Percentiles rank a stretch among this genome's conserved stretches.
Evolutionary conservation across 2,888 invertebrate species (phyloP).

Genomic region (Pinctada fucata): DNA sequence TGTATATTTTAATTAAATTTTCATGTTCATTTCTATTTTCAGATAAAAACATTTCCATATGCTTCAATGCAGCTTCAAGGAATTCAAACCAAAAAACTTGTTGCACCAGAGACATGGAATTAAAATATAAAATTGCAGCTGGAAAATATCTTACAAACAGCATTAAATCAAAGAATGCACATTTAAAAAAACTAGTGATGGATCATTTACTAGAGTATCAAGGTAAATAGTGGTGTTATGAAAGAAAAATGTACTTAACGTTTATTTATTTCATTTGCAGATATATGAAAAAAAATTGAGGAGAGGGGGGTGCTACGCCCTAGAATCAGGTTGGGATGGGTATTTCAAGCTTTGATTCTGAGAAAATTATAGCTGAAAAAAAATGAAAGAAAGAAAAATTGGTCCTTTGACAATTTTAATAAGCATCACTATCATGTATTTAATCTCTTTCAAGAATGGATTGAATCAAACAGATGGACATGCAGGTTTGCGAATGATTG

Average conservation of each 20-base stretch:
- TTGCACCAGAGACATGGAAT: constrained; percentile 53
- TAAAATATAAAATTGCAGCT: constrained; percentile 51
- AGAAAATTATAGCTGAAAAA: no score
- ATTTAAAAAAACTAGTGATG: constrained; percentile 52
- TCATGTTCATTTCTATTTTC: background rate
- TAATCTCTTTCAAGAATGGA: no score
- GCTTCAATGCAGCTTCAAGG: constrained; percentile 31
- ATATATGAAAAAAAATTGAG: no score
- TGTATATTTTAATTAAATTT: no score
- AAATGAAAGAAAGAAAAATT: no score
- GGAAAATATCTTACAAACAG: constrained; percentile 52
- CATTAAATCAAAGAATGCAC: constrained; percentile 48
- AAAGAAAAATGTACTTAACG: background rate
- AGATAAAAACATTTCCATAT: constrained; percentile 34
- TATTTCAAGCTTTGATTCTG: no score
- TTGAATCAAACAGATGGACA: no score
- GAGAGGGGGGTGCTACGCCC: no score
- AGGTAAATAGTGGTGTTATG: constrained; percentile 44
- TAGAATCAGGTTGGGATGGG: no score
- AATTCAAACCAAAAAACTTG: constrained; percentile 44
- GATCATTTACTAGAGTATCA: constrained; percentile 53
- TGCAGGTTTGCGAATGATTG: no score
- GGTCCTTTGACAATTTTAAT: no score
- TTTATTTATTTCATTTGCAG: background rate
- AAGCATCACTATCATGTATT: no score